These are phyloP conservation scores for Protobothrops flavoviridis DNA, from an alignment of 2,113 vertebrate genomes.

Conservation along the genomic window DNA sequence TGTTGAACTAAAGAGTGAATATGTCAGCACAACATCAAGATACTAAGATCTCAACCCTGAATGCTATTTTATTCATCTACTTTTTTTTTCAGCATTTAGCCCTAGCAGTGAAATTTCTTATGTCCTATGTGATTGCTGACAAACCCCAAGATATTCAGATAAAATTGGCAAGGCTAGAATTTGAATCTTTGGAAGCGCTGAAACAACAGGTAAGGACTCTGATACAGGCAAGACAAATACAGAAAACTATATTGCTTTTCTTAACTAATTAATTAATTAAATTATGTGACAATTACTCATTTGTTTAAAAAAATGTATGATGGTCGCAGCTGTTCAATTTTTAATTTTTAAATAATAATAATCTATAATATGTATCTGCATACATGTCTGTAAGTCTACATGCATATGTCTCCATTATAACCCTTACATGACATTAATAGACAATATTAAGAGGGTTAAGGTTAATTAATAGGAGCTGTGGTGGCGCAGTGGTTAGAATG, in stretches of 20 bases:
- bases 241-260: background rate
- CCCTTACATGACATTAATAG: background rate
- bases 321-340: background rate
- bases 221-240: background rate
- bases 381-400: background rate
- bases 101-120: slow-evolving; percentile 89
- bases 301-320: background rate
- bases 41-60: background rate
- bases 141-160: slow-evolving; percentile 86
- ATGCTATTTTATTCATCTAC: background rate
- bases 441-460: background rate
- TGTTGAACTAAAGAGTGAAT: background rate
- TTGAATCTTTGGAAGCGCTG: slow-evolving; percentile 91
- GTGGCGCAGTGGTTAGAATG: background rate
- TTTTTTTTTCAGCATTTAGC: slow-evolving; percentile 80
- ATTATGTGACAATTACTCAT: background rate
- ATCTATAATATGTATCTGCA: background rate
- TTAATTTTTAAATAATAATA: background rate
- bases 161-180: slow-evolving; percentile 86
- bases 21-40: background rate
- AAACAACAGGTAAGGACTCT: slow-evolving; percentile 85
- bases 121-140: slow-evolving; percentile 91
- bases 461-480: no score
- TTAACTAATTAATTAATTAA: background rate
- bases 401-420: background rate